phyloP scores from a whole-genome alignment of 1,140 invertebrate species.

The Archegozetes longisetosus region DNA sequence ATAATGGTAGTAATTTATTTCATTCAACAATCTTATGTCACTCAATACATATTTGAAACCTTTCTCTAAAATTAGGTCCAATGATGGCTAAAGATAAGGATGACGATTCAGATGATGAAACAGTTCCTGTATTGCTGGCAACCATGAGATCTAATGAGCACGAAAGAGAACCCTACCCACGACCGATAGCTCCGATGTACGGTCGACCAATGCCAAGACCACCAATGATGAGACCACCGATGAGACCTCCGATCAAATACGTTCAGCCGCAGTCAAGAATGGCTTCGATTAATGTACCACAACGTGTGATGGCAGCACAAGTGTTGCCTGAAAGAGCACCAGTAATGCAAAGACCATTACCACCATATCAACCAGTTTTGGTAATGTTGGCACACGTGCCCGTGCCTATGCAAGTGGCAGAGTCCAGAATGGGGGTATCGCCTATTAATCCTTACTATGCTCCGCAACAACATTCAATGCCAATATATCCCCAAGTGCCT shows the following conservation, averaged over 20 bases:
- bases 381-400: slow-evolving; percentile 4
- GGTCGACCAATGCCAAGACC: slow-evolving; percentile 9
- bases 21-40: background rate
- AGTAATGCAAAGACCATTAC: background rate
- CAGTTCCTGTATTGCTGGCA: slow-evolving; percentile 8
- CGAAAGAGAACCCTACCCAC: background rate
- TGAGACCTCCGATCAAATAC: background rate
- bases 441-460: background rate
- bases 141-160: slow-evolving; percentile 1
- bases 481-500: slow-evolving; percentile 3
- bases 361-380: background rate
- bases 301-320: background rate
- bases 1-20: background rate
- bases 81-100: slow-evolving; percentile 11
- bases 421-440: background rate
- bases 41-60: background rate
- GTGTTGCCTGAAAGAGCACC: background rate
- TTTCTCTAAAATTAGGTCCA: background rate
- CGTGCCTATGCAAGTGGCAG: background rate
- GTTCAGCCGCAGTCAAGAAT: background rate
- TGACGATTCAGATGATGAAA: slow-evolving; percentile 9
- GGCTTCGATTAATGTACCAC: background rate
- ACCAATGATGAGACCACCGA: background rate
- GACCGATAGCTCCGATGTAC: slow-evolving; percentile 8
- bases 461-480: background rate